A percentile compares a stretch with the other conserved stretches of the same genome.
Conservation (phyloP, 2,888 invertebrate genomes). For the Cenopis cana region DNA sequence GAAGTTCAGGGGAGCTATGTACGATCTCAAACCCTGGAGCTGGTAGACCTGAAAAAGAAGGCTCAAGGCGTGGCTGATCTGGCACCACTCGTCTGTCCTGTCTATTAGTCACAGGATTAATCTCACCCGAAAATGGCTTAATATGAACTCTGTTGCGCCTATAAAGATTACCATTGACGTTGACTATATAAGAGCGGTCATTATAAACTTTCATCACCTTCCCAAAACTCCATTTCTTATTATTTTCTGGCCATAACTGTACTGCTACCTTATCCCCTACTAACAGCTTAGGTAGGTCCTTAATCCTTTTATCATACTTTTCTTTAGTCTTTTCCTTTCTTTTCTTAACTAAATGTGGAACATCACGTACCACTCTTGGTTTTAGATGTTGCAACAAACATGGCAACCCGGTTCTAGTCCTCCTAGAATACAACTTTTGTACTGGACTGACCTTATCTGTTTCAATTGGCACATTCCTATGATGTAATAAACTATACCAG, state of each 20-base stretch:
- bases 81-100: not conserved
- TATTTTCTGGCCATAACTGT: not conserved
- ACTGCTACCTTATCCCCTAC: not conserved
- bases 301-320: not conserved
- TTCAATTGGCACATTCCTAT: not conserved
- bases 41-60: not conserved
- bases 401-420: not conserved
- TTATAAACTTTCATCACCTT: not conserved
- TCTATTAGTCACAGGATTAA: not conserved
- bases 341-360: not conserved
- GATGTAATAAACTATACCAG: not conserved
- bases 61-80: not conserved
- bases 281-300: no score
- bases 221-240: not conserved
- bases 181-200: no score
- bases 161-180: not conserved
- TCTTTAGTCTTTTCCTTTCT: not conserved
- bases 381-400: no score
- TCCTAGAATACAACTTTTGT: not conserved
- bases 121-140: not conserved
- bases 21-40: not conserved
- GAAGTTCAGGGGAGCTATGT: not conserved
- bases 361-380: not conserved
- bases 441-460: not conserved
- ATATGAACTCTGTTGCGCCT: not conserved